These are phyloP conservation scores for Tetheella fluctuosa DNA, from an alignment of 2,888 invertebrate species.

Conservation along the genomic window DNA sequence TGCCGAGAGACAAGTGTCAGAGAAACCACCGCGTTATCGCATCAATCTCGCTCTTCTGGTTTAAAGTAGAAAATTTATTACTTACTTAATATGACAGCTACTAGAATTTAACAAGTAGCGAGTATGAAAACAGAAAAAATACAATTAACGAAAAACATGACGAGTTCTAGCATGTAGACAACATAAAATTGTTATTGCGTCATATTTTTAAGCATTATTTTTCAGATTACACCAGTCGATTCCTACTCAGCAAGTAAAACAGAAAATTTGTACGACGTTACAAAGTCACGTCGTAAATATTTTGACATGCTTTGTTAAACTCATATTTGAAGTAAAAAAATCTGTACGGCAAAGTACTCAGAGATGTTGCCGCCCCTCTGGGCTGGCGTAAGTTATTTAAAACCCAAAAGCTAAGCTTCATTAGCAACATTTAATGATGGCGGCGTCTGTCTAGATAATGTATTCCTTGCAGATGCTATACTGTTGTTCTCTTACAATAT, in stretches of 20 bases:
- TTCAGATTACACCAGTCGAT: conserved; percentile 20
- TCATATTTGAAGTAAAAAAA: conserved; percentile 74
- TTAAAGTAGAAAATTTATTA: conserved; percentile 69
- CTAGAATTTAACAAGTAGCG: conserved; percentile 68
- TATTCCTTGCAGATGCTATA: conserved; percentile 59
- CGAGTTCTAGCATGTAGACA: conserved; percentile 46
- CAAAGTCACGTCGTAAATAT: conserved; percentile 67
- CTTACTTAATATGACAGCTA: conserved; percentile 71
- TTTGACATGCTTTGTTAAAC: conserved; percentile 72
- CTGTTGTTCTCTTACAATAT: conserved; percentile 48
- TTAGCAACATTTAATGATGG: conserved; percentile 82
- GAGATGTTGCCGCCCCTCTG: conserved; percentile 66
- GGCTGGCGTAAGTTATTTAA: conserved; percentile 75
- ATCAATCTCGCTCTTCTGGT: conserved; percentile 68
- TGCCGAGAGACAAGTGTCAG: conserved; percentile 67
- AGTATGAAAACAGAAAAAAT: conserved; percentile 49
- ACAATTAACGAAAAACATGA: conserved; percentile 49
- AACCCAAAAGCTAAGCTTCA: conserved; percentile 80
- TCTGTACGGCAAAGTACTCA: conserved; percentile 50
- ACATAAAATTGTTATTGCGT: conserved; percentile 40
- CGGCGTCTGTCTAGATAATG: conserved; percentile 67
- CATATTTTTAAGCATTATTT: conserved; percentile 40
- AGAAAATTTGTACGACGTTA: conserved; percentile 45
- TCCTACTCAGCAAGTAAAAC: conserved; percentile 22
- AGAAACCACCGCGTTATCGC: conserved; percentile 67